Conservation (phyloP, 2,113 vertebrate species). For the Laterallus jamaicensis region DNA sequence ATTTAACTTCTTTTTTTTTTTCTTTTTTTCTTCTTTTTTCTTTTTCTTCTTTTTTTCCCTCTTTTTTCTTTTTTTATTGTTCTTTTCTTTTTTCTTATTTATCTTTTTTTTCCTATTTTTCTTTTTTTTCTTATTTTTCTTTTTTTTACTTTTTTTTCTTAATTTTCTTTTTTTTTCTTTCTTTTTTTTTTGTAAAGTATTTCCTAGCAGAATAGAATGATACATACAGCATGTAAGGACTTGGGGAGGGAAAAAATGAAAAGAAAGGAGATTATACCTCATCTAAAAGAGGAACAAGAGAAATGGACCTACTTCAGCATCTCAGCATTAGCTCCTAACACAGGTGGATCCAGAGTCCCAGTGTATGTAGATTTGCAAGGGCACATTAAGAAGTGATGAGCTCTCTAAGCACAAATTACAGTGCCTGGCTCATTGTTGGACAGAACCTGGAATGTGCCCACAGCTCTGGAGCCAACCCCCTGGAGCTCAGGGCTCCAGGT, state of each 20-base stretch:
- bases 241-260: neutral
- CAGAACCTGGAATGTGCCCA: neutral
- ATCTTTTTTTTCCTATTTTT: too few relatives aligned
- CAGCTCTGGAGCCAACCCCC: neutral
- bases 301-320: neutral
- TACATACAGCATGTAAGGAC: neutral
- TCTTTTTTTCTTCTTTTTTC: too few relatives aligned
- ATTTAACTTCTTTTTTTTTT: neutral
- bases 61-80: too few relatives aligned
- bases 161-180: too few relatives aligned
- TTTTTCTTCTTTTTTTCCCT: too few relatives aligned
- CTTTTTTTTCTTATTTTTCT: too few relatives aligned
- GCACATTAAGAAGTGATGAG: neutral
- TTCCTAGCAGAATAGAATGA: neutral
- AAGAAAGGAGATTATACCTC: neutral
- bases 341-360: accelerated
- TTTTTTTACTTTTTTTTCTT: too few relatives aligned
- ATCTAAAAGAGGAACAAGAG: neutral
- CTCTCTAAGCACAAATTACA: neutral
- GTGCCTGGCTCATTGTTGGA: neutral
- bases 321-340: neutral
- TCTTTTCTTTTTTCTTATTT: too few relatives aligned
- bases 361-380: neutral
- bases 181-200: neutral
- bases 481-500: neutral